These are phyloP conservation scores for Reticulitermes speratus DNA, from an alignment of 1,140 invertebrate genomes.

Conservation along the genomic window DNA sequence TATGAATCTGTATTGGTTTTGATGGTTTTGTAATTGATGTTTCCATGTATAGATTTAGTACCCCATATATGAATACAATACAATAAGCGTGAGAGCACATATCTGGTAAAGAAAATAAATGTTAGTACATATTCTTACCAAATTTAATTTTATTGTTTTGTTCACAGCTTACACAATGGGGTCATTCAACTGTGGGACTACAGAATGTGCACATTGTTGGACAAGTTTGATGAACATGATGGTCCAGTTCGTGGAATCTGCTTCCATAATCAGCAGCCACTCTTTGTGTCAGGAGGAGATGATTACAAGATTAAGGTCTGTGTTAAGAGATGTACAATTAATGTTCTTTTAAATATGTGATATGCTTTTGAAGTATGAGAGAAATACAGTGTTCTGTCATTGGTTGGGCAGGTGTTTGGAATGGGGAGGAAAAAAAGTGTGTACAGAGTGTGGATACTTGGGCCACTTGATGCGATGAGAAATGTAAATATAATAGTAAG, in stretches of 20 bases:
- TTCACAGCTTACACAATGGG: slow-evolving; percentile 92
- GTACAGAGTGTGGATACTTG: too few species aligned
- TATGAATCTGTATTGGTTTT: too few species aligned
- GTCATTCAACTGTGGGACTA: slow-evolving; percentile 99
- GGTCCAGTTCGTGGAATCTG: slow-evolving; percentile 97
- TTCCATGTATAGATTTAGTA: background rate
- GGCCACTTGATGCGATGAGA: too few species aligned
- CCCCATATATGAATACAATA: background rate
- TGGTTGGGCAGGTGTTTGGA: too few species aligned
- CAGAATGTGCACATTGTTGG: slow-evolving; percentile 97
- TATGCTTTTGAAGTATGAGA: background rate
- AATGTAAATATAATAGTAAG: too few species aligned
- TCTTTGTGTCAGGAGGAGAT: slow-evolving; percentile 99
- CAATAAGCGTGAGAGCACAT: background rate
- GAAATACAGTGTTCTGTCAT: too few species aligned
- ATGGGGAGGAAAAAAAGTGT: too few species aligned
- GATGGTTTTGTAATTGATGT: too few species aligned
- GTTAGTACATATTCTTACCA: background rate
- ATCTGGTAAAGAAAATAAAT: background rate
- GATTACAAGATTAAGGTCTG: slow-evolving; percentile 98
- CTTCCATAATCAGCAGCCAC: slow-evolving; percentile 96
- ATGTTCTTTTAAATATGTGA: background rate
- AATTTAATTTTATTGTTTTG: slow-evolving; percentile 24
- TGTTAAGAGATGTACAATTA: too few species aligned
- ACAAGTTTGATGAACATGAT: slow-evolving; percentile 99